Evolutionary conservation across 35 echinoderm and acorn worm genomes (phyloP).

Genomic region (Heliocidaris erythrogramma): DNA sequence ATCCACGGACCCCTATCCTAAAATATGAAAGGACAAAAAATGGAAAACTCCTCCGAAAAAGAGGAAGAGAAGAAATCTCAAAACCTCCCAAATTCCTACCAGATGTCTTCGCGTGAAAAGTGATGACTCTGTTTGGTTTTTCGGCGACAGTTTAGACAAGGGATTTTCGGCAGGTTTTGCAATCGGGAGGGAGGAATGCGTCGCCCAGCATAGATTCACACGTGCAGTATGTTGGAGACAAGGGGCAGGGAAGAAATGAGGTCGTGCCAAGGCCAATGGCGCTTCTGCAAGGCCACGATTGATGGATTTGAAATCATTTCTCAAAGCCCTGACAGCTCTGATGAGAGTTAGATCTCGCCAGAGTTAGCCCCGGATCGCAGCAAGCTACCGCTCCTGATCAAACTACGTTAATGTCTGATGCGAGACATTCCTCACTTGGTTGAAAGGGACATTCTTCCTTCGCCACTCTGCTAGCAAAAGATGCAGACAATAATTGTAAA

Average conservation of each 20-base stretch:
- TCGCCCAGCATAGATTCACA: background rate
- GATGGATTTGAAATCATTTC: constrained; percentile 28
- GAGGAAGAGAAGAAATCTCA: constrained; percentile 6
- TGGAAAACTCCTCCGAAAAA: background rate
- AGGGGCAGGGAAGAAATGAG: constrained; percentile 29
- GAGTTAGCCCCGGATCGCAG: constrained; percentile 25
- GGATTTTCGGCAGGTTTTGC: constrained; percentile 47
- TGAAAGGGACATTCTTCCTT: background rate
- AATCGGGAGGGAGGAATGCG: constrained; percentile 32
- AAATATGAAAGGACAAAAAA: background rate
- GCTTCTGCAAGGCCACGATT: constrained; percentile 52
- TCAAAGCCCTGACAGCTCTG: constrained; percentile 26
- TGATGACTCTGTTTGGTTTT: constrained; percentile 55
- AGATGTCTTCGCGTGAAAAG: constrained; percentile 40
- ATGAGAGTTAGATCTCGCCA: constrained; percentile 38
- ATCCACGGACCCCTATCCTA: background rate
- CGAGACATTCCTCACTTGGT: constrained; percentile 39
- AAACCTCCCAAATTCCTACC: constrained; percentile 28
- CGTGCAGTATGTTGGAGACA: background rate
- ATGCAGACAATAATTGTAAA: background rate
- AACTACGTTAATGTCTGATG: constrained; percentile 38
- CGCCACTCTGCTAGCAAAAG: background rate
- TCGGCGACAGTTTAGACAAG: constrained; percentile 48
- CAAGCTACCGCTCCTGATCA: constrained; percentile 15
- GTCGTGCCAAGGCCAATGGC: constrained; percentile 51